phyloP scores from a whole-genome alignment of 92 coral and sea anemone species.

The Actinernus sp. region DNA sequence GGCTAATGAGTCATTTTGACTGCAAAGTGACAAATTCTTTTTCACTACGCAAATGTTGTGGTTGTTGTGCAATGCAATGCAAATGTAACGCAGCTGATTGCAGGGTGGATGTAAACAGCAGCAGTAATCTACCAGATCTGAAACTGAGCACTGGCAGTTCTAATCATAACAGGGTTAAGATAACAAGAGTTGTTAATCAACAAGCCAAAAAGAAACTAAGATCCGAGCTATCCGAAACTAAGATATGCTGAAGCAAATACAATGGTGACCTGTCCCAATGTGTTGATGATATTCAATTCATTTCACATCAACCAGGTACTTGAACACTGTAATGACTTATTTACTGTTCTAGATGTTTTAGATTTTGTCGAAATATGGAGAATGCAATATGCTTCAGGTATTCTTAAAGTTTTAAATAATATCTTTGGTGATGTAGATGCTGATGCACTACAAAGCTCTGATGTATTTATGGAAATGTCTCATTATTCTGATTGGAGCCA shows the following conservation, averaged over 20 bases:
- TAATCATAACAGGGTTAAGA: no score
- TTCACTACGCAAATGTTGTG: constrained; percentile 10
- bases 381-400: no score
- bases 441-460: neutral
- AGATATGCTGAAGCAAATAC: no score
- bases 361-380: constrained; percentile 67
- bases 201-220: no score
- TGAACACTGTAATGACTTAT: constrained; percentile 28
- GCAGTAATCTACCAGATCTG: no score
- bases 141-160: no score
- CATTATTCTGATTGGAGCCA: constrained; percentile 48
- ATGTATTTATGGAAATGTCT: neutral
- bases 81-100: neutral
- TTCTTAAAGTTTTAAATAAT: neutral
- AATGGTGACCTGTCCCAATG: no score
- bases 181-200: no score
- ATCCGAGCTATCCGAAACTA: no score
- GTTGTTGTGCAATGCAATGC: neutral
- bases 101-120: no score
- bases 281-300: constrained; percentile 50
- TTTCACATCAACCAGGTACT: constrained; percentile 73
- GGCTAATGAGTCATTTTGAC: constrained; percentile 16
- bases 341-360: constrained; percentile 46
- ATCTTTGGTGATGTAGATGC: constrained; percentile 14
- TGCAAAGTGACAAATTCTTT: no score